These are phyloP conservation scores for Galago senegalensis DNA, from an alignment of 2,797 vertebrate species.

Conservation along the genomic window DNA sequence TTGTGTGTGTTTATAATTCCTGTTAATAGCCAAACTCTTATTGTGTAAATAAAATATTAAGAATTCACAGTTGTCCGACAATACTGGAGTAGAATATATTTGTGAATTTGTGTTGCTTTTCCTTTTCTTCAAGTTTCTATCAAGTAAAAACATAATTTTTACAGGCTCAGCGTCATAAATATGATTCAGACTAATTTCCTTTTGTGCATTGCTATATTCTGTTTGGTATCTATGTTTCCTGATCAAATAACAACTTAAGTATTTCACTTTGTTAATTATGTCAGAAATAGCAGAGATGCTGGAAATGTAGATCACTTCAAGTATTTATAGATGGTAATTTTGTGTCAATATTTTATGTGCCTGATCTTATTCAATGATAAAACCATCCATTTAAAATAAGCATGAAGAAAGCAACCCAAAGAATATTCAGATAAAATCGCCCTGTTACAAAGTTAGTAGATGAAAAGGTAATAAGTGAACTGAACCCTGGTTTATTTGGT, in stretches of 20 bases:
- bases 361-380: not conserved
- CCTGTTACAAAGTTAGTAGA: not conserved
- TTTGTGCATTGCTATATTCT: not conserved
- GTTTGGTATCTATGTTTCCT: not conserved
- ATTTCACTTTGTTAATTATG: not conserved
- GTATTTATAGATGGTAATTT: not conserved
- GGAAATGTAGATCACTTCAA: not conserved
- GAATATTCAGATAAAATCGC: not conserved
- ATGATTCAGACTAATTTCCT: not conserved
- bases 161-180: not conserved
- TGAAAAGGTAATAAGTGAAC: not conserved
- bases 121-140: constrained; percentile 16
- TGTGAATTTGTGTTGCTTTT: not conserved
- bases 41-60: not conserved
- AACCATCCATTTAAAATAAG: not conserved
- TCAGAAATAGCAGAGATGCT: not conserved
- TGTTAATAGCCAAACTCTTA: not conserved
- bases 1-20: not conserved
- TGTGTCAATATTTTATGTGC: not conserved
- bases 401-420: not conserved
- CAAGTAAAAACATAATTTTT: not conserved
- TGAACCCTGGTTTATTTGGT: not conserved
- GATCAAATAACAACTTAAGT: not conserved
- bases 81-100: not conserved
- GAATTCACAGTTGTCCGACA: not conserved